Conservation (phyloP, 2,113 vertebrate genomes). For the Datnioides undecimradiatus region DNA sequence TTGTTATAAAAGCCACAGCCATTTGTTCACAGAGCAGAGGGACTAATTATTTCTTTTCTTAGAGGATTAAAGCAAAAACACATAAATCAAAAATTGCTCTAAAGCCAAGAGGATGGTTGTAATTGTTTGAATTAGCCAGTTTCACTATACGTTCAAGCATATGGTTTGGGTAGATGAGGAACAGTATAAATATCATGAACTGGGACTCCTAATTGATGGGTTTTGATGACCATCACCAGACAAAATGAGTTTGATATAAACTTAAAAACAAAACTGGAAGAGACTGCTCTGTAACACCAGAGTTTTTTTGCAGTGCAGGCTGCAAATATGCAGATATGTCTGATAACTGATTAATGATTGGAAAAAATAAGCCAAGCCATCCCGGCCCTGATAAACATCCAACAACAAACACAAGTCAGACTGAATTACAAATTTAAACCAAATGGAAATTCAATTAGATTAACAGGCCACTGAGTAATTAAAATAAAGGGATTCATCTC, state of each 20-base stretch:
- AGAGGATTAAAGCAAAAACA: constrained; percentile 12
- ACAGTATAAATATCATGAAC: too few species aligned
- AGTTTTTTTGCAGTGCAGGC: too few species aligned
- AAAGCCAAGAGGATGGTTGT: not conserved
- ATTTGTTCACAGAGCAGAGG: constrained; percentile 30
- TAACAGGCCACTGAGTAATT: not conserved
- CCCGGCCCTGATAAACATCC: not conserved
- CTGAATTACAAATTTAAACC: too few species aligned
- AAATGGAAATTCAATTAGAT: too few species aligned
- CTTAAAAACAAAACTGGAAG: not conserved
- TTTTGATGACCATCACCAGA: not conserved
- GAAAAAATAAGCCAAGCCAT: too few species aligned
- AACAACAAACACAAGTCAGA: too few species aligned
- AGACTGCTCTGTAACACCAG: not conserved
- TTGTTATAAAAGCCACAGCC: constrained; percentile 2
- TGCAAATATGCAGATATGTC: too few species aligned
- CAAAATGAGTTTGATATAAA: not conserved
- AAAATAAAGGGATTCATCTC: not conserved
- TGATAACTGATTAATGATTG: too few species aligned
- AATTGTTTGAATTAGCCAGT: constrained; percentile 5
- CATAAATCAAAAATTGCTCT: constrained; percentile 1
- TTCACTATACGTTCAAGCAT: not conserved
- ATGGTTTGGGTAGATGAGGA: not conserved
- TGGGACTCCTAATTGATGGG: not conserved
- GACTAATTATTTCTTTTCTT: constrained; percentile 39